Base-by-base conservation (phyloP, 2,888 invertebrate species). In the Andrena bucephala region DNA sequence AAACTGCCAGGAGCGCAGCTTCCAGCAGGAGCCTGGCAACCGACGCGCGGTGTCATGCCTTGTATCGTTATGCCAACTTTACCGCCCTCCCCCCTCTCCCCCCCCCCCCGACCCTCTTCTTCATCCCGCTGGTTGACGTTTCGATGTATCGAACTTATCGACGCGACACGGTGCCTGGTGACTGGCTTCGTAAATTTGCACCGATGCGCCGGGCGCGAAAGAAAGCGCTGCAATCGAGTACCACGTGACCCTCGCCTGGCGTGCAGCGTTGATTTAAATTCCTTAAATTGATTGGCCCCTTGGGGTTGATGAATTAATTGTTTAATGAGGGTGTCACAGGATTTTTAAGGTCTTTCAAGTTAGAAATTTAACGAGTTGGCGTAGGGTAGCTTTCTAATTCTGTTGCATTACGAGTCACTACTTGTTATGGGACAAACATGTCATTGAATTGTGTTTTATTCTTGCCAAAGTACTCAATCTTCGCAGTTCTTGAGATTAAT, bases 1-100 rank as follows among this genome's bases (percentile, higher is more conserved):
- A 89, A 91, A 83, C 60, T 89, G 85, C 89, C 92, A 93, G 93
- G 93, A 88, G 83, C 65, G 36, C 92, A 94, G 92, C 85, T 72
- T 24, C 50, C 29, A 8, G 16, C 85, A 93, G 86, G 93, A 93
- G 93, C 83, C 89, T 63, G 31, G n/a, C 29, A 16, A 62, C 65
- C 52, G 67, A 79, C 79, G 73, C 42, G 16, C 10, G n/a, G 29
- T 77, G 52, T 65, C 79, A 57, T 54, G 69, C 70, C 13, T 57
- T 68, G 81, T 54, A 70, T 65, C 60, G 72, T 76, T 67, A 27
- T 66, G 54, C 67, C 57, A 50, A 66, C 48, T 42, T 8, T 52
- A 20, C 13, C 24, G 20, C 42, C 42, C 24, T 52, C 29, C 8
- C 27, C 54, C 0, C 36, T 20, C 20, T 20, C 0, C 13, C 29